phyloP scores from a whole-genome alignment of 2,888 invertebrate genomes.

The Pollenia labialis region DNA sequence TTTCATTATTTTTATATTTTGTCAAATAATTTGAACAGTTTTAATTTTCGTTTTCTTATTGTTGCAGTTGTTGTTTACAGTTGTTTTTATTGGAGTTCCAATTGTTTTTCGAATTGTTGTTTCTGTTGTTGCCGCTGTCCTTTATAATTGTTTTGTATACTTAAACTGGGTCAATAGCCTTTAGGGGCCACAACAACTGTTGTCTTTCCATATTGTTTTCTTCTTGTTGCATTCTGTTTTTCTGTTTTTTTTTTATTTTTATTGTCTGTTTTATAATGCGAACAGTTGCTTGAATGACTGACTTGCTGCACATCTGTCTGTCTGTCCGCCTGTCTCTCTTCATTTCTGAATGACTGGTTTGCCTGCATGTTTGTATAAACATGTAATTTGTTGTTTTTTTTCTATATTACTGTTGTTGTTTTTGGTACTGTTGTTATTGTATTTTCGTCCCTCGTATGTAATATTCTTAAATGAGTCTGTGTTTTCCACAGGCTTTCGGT shows the following conservation, averaged over 20 bases:
- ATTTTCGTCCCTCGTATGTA: slow-evolving; percentile 14
- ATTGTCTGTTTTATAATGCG: slow-evolving; percentile 21
- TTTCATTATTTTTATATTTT: slow-evolving; percentile 42
- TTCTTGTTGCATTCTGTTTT: slow-evolving; percentile 5
- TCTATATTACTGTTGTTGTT: neutral
- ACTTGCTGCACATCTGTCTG: neutral
- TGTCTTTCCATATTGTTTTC: slow-evolving; percentile 57
- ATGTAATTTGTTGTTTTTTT: slow-evolving; percentile 57
- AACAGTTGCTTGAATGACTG: slow-evolving; percentile 20
- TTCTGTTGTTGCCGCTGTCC: slow-evolving; percentile 49
- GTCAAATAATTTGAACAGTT: slow-evolving; percentile 16
- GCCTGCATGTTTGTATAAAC: slow-evolving; percentile 58
- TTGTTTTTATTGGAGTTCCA: neutral
- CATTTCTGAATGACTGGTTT: neutral
- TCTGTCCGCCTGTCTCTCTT: slow-evolving; percentile 8
- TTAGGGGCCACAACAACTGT: slow-evolving; percentile 61
- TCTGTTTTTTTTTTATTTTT: slow-evolving; percentile 14
- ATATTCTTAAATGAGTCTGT: slow-evolving; percentile 42
- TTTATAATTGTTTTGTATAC: slow-evolving; percentile 69
- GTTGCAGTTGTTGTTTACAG: slow-evolving; percentile 14
- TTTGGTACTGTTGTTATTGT: slow-evolving; percentile 7
- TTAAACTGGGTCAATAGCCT: slow-evolving; percentile 71
- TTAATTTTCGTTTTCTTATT: slow-evolving; percentile 20
- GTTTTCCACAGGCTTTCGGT: slow-evolving; percentile 18
- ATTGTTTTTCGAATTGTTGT: neutral